Conservation (phyloP, 2,797 vertebrate genomes). For the Anomalospiza imberbis region DNA sequence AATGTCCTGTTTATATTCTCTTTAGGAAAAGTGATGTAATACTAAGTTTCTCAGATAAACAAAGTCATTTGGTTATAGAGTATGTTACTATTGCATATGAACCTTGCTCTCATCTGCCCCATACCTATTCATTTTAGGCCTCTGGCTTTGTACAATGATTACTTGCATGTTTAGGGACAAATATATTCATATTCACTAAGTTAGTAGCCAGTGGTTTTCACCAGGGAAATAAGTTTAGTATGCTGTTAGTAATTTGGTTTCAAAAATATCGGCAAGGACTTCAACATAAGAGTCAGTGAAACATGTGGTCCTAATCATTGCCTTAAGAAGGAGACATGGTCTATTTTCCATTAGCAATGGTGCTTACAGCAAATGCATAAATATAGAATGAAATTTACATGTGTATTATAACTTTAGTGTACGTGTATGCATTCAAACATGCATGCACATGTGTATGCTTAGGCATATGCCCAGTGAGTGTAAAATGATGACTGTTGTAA, state of each 20-base stretch:
- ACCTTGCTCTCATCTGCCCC: constrained; percentile 6
- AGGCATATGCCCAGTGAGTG: constrained; percentile 24
- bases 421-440: constrained; percentile 15
- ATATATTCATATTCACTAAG: constrained; percentile 34
- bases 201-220: constrained; percentile 76
- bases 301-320: constrained; percentile 77
- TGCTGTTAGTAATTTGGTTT: constrained; percentile 72
- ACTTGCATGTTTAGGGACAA: constrained; percentile 60
- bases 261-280: constrained; percentile 54
- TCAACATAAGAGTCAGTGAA: constrained; percentile 61
- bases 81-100: constrained; percentile 27
- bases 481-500: constrained; percentile 21
- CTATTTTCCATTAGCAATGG: constrained; percentile 76
- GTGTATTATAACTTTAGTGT: constrained; percentile 42
- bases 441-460: not conserved
- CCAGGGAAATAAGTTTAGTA: constrained; percentile 74
- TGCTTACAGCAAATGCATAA: constrained; percentile 72
- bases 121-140: constrained; percentile 8
- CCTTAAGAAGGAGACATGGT: constrained; percentile 73
- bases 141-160: constrained; percentile 33
- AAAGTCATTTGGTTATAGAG: constrained; percentile 49
- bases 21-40: constrained; percentile 70
- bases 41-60: constrained; percentile 65
- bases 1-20: constrained; percentile 63
- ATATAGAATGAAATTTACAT: constrained; percentile 67